These are phyloP conservation scores for Allophyes oxyacanthae DNA, from an alignment of 2,888 invertebrate genomes.

Conservation along the genomic window DNA sequence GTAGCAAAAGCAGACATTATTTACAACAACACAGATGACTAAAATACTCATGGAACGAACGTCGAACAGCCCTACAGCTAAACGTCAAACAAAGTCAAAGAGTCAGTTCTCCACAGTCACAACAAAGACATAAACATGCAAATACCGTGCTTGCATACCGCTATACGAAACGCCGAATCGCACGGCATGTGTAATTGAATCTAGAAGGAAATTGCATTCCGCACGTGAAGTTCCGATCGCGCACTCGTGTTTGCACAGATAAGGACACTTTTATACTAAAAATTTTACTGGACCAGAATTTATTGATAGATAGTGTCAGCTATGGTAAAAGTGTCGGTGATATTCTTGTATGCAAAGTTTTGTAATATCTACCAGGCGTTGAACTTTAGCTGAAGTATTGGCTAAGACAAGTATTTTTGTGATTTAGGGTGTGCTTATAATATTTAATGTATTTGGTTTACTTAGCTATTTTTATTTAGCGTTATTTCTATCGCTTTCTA, in stretches of 20 bases:
- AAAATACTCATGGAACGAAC: conserved; percentile 15
- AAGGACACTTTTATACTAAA: conserved; percentile 43
- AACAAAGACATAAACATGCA: conserved; percentile 70
- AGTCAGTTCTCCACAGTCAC: conserved; percentile 36
- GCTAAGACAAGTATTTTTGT: conserved; percentile 26
- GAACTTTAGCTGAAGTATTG: conserved; percentile 39
- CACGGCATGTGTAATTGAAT: conserved; percentile 75
- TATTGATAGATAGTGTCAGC: conserved; percentile 30
- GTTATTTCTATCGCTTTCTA: too few species aligned
- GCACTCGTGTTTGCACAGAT: conserved; percentile 56
- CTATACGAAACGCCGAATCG: conserved; percentile 65
- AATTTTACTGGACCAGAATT: conserved; percentile 41
- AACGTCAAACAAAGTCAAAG: conserved; percentile 35
- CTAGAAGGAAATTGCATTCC: conserved; percentile 77
- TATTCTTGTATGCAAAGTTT: conserved; percentile 37
- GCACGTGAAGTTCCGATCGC: conserved; percentile 66
- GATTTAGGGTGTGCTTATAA: conserved; percentile 24
- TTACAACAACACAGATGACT: too few species aligned
- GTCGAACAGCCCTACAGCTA: conserved; percentile 20
- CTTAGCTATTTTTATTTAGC: not conserved
- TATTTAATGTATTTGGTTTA: conserved; percentile 15
- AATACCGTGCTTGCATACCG: conserved; percentile 62
- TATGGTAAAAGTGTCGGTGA: conserved; percentile 24
- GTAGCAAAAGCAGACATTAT: too few species aligned
- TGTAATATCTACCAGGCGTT: conserved; percentile 27